A percentile compares a stretch with the other conserved stretches of the same genome.
phyloP scores from a whole-genome alignment of 2,797 vertebrate genomes.

The Australoheros facetus region DNA sequence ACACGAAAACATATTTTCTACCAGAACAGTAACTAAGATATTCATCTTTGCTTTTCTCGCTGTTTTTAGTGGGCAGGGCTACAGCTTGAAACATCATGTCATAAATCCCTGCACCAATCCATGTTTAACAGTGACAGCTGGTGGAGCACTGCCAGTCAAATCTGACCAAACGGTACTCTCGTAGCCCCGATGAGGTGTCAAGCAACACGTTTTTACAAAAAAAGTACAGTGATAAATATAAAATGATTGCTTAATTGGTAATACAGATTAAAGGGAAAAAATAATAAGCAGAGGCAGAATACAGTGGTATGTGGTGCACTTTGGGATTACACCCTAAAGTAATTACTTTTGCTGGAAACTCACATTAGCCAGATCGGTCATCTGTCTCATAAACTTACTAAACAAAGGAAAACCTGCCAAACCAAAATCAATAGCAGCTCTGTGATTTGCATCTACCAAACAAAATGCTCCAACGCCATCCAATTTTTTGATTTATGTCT shows the following conservation, averaged over 20 bases:
- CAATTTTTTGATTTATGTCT: neutral
- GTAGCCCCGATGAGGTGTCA: neutral
- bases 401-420: conserved; percentile 10
- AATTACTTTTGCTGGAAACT: neutral
- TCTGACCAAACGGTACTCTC: neutral
- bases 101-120: neutral
- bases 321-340: neutral
- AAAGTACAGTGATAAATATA: neutral
- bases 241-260: neutral
- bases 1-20: neutral
- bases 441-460: neutral
- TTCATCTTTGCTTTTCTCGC: neutral
- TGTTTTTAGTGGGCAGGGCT: neutral
- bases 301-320: neutral
- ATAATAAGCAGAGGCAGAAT: neutral
- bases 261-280: neutral
- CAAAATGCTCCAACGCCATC: neutral
- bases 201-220: neutral
- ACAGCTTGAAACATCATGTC: neutral
- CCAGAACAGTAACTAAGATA: neutral
- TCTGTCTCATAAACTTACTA: neutral
- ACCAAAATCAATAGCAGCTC: conserved; percentile 5
- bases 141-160: neutral
- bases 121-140: neutral
- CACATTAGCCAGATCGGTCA: neutral